Evolutionary conservation across 2,797 vertebrate genomes (phyloP), one percentile per base, ranked within the genome.

Genomic region (Acropternis orthonyx): DNA sequence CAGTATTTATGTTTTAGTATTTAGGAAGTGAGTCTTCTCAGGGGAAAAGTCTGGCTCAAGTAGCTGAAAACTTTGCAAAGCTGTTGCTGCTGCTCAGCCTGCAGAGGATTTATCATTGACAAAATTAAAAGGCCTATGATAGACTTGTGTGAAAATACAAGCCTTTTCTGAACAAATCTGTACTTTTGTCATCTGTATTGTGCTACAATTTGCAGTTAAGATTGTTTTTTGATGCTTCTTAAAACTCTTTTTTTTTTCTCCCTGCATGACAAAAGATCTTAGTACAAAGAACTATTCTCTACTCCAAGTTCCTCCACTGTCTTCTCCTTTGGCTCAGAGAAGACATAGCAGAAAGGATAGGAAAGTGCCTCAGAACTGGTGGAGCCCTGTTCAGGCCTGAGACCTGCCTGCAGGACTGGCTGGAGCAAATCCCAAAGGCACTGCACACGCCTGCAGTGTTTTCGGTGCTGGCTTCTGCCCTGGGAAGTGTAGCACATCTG

Each of bases 371-470:
- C 28, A 19, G 39, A 36, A 26, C 23, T 75, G 54, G 22, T n/a
- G 17, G 30, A 74, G 24, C 18, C 28, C 39, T 56, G 28, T 34
- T 63, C 6, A 28, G 52, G 26, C 22, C 32, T 21, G 43, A 62
- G 76, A 51, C 34, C 52, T 49, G 77, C 30, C 71, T 30, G 32
- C 3, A 7, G 80, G 26, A 65, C 48, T 28, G 30, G 32, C 27
- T 0, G 0, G 23, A 81, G 55, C 44, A 54, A 44, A 79, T 34
- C 34, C 19, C 43, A 51, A 7, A 0, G 3, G 56, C n/a, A 32
- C 61, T 3, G 3, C 52, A 67, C 26, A 56, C 8, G 20, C 24
- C 28, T 52, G 43, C 27, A 51, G 59, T 14, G 8, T 19, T 39
- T 66, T 49, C 0, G 1, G 21, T 6, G 12, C 72, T 93, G 62